Evolutionary conservation across 2,113 vertebrate genomes (phyloP), one percentile per base, ranked within the genome.

Genomic region (Capreolus pygargus): DNA sequence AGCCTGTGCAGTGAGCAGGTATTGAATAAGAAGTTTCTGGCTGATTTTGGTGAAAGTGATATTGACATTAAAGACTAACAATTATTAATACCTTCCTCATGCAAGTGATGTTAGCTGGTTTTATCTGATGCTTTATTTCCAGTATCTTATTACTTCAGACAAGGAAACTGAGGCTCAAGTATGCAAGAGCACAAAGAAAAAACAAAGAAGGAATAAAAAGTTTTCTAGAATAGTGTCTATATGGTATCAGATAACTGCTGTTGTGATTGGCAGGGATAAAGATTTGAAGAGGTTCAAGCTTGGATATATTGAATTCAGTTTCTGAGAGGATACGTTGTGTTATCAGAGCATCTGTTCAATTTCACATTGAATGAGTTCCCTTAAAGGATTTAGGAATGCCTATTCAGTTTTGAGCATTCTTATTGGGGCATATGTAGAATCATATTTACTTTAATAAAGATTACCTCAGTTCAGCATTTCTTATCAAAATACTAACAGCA

Each of bases 331-430:
- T 96, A 61, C 36, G 8, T 93, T 95, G 96, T 88, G 78, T 94
- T 98, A 98, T 97, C 98, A 81, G 54, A 93, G 76, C 8, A 97
- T 97, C 97, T 91, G 94, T 97, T 97, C 91, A 97, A 98, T 98
- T 98, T 98, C 96, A 98, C 93, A 91, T 84, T 93, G 96, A 97
- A 89, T 91, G 91, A 96, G 74, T 96, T 96, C 16, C 55, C 47
- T 79, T 91, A 83, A 95, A 97, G 86, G 89, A 91, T 89, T 86
- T 86, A 96, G 89, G 93, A 93, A 90, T 89, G 50, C 28, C 70
- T 95, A 94, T 96, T 95, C 91, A 92, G 36, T 94, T 95, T 74
- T 89, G 67, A 96, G 74, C 39, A 93, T 94, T 96, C 70, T 91
- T 97, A 83, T 47, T 96, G 78, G 70, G 85, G 93, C 88, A 96